These are phyloP conservation scores for Cotesia congregata DNA, from an alignment of 2,888 invertebrate genomes.

Conservation along the genomic window DNA sequence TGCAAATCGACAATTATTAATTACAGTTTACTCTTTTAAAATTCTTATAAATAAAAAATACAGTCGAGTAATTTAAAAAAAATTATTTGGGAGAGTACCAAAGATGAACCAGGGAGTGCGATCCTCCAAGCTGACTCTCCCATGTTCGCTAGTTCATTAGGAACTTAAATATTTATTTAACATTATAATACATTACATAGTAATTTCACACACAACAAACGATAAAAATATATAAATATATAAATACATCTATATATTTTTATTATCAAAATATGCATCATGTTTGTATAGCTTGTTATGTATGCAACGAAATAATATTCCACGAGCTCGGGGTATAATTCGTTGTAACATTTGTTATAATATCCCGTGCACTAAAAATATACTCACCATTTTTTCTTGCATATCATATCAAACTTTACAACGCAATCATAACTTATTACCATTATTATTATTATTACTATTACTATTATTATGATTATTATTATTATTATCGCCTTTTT, in stretches of 20 bases:
- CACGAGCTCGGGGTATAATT: conserved; percentile 44
- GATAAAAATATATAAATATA: conserved; percentile 36
- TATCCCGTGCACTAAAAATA: conserved; percentile 35
- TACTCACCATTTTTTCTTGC: conserved; percentile 2
- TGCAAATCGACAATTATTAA: not conserved
- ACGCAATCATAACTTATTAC: conserved; percentile 23
- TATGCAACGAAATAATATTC: conserved; percentile 41
- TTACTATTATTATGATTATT: conserved; percentile 31
- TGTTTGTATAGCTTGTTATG: conserved; percentile 51
- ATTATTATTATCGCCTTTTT: conserved; percentile 50
- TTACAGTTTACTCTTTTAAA: not conserved
- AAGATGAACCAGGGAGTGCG: conserved; percentile 48
- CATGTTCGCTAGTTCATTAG: conserved; percentile 61
- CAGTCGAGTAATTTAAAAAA: not conserved
- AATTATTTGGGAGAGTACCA: conserved; percentile 30
- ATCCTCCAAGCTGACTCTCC: conserved; percentile 61
- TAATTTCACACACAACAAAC: conserved; percentile 12
- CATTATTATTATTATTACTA: conserved; percentile 26
- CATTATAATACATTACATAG: conserved; percentile 20
- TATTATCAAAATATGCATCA: conserved; percentile 45
- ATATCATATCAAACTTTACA: conserved; percentile 47
- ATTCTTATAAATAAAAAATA: not conserved
- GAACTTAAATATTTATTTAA: conserved; percentile 54
- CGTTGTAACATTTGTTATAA: conserved; percentile 36
- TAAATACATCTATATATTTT: conserved; percentile 48